phyloP scores from a whole-genome alignment of 64 coral and sea anemone genomes.

The Montipora cactus region DNA sequence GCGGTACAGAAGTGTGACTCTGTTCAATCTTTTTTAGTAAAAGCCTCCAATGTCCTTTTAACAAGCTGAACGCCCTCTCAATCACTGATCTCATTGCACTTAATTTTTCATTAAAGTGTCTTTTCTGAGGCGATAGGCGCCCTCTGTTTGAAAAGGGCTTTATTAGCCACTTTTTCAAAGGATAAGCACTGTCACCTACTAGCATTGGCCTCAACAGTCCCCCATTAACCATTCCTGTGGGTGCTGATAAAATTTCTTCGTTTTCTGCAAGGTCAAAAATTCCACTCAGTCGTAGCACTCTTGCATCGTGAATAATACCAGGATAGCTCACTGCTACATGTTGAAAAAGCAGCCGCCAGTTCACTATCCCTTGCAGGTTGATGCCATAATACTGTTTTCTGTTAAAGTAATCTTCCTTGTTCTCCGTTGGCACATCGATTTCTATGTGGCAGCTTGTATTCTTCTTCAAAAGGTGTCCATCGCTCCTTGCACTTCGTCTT shows the following conservation, averaged over 20 bases:
- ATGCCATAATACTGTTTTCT: background rate
- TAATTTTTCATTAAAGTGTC: too few relatives aligned
- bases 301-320: background rate
- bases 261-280: too few relatives aligned
- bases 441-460: background rate
- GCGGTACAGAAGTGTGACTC: constrained; percentile 2
- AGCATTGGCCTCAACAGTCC: background rate
- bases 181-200: constrained; percentile 4
- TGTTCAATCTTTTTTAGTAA: constrained; percentile 14
- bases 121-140: background rate
- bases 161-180: background rate
- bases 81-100: background rate
- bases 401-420: background rate
- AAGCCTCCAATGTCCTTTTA: background rate
- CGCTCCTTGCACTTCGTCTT: background rate
- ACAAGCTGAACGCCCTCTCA: background rate
- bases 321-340: background rate
- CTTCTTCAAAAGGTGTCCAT: constrained; percentile 3
- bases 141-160: background rate
- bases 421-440: background rate
- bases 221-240: background rate
- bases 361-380: background rate
- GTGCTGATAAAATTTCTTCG: too few relatives aligned
- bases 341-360: background rate
- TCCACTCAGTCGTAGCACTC: background rate